These are phyloP conservation scores for Adoxophyes honmai DNA, from an alignment of 1,140 invertebrate genomes.

Conservation along the genomic window DNA sequence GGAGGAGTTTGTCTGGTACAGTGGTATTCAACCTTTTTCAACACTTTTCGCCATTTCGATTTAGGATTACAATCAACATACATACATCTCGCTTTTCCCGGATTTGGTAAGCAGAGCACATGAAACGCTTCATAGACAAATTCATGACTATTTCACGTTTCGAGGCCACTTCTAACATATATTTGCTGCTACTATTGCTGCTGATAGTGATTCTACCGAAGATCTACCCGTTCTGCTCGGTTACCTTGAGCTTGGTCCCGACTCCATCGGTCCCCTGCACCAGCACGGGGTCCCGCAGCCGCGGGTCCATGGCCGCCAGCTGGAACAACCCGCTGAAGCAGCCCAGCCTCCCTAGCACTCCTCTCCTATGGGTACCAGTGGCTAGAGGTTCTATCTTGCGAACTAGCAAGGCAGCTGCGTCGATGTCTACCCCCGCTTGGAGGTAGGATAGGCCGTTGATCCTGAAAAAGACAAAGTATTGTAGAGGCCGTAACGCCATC, in stretches of 20 bases:
- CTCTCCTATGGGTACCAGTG: constrained; percentile 82
- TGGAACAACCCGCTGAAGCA: constrained; percentile 97
- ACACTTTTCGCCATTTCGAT: no score
- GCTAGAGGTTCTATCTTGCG: constrained; percentile 88
- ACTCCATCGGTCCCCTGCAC: constrained; percentile 97
- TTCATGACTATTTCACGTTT: no score
- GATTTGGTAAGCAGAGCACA: no score
- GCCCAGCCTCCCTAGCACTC: constrained; percentile 89
- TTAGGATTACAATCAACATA: no score
- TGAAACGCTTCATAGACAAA: no score
- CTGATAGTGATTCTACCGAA: no score
- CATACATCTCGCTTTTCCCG: no score
- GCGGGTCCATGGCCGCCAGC: constrained; percentile 76
- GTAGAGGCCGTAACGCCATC: no score
- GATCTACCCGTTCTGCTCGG: no score
- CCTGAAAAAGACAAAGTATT: constrained; percentile 32
- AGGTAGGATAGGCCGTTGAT: constrained; percentile 88
- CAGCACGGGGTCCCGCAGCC: constrained; percentile 88
- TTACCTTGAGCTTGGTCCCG: constrained; percentile 94
- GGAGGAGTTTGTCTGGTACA: constrained; percentile 16
- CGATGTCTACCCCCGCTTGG: constrained; percentile 95
- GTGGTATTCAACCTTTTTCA: no score
- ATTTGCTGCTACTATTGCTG: no score
- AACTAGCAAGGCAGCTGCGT: constrained; percentile 92
- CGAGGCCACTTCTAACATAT: no score